Percentiles rank a stretch among this genome's conserved stretches.
Conservation (phyloP, 2,113 vertebrate species). For the Coptodon bakossiorum region DNA sequence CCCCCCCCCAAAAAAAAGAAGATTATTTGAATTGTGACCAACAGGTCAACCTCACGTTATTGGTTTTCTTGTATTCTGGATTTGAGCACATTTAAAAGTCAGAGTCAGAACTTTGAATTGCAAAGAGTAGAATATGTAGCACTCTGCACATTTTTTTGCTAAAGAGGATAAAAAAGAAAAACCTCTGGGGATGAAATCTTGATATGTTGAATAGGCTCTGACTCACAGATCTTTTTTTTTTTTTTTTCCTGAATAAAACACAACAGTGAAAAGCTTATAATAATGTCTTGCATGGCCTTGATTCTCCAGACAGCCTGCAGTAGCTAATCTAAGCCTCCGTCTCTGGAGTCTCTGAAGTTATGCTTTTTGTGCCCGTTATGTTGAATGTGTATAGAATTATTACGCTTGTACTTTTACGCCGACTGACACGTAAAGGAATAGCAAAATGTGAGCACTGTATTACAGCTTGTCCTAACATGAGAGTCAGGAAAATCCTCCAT, state of each 20-base stretch:
- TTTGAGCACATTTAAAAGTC: not conserved
- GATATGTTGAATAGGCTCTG: not conserved
- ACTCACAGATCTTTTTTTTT: not conserved
- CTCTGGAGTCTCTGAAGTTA: not conserved
- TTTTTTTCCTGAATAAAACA: not conserved
- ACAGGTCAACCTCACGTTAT: not conserved
- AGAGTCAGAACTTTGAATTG: not conserved
- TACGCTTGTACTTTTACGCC: not conserved
- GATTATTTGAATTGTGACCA: not conserved
- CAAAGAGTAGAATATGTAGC: not conserved
- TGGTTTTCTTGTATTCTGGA: not conserved
- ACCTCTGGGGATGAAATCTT: not conserved
- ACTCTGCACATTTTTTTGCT: not conserved
- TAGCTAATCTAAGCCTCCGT: not conserved
- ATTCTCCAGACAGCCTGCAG: not conserved
- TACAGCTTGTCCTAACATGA: not conserved
- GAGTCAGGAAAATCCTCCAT: not conserved
- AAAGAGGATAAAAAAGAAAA: not conserved
- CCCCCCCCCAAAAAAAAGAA: rapidly evolving
- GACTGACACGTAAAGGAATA: not conserved
- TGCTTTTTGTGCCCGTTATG: not conserved
- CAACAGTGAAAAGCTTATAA: not conserved
- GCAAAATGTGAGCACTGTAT: not conserved
- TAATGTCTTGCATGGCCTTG: not conserved
- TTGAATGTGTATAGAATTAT: not conserved